Conservation (phyloP, 1,140 invertebrate species). For the Apocrypta bakeri region DNA sequence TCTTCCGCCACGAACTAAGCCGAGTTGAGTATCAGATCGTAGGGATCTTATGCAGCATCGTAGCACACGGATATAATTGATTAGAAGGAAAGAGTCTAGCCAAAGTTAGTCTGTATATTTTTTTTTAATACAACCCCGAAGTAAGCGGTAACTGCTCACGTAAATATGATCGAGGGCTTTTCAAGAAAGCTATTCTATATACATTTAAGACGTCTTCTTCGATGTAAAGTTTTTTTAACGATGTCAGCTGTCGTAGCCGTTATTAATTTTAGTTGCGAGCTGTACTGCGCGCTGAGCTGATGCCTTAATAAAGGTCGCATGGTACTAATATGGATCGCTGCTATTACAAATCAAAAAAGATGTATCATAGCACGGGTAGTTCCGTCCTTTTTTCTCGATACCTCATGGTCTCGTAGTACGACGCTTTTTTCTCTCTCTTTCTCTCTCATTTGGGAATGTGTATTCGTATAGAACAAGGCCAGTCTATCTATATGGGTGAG, state of each 20-base stretch:
- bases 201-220: neutral
- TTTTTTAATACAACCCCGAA: neutral
- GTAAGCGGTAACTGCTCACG: neutral
- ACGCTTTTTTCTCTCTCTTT: too few relatives aligned
- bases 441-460: too few relatives aligned
- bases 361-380: too few relatives aligned
- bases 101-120: too few relatives aligned
- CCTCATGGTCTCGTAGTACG: too few relatives aligned
- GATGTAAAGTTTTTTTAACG: neutral
- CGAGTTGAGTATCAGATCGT: neutral
- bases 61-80: conserved; percentile 32
- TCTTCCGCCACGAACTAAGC: neutral
- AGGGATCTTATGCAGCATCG: neutral
- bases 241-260: neutral
- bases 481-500: too few relatives aligned
- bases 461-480: too few relatives aligned
- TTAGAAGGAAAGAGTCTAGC: neutral
- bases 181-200: neutral
- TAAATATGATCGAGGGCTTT: neutral
- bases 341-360: neutral
- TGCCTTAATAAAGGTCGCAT: conserved; percentile 1
- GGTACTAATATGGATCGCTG: neutral
- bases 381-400: neutral
- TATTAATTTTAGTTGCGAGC: neutral
- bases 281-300: neutral